Percentiles rank a stretch among this genome's conserved stretches.
These are phyloP conservation scores for Brachionus asplanchnoidis DNA, from an alignment of 1,140 invertebrate species.

Conservation along the genomic window DNA sequence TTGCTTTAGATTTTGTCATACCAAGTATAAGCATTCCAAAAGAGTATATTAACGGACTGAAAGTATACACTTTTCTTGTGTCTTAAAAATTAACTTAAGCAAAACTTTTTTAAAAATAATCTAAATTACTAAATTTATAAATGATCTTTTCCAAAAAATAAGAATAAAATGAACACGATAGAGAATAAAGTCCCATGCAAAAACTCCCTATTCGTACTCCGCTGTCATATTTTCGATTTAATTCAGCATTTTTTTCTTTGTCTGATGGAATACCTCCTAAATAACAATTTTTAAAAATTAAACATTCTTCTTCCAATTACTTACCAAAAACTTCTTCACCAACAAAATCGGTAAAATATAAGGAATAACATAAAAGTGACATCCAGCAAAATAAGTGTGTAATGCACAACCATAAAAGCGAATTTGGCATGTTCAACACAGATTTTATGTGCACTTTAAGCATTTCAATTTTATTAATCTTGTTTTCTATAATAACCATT, in stretches of 20 bases:
- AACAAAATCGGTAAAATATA: conserved; percentile 95
- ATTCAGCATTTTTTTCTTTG: conserved; percentile 61
- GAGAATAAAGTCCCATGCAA: conserved; percentile 91
- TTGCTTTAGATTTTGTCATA: conserved; percentile 64
- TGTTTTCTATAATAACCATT: background rate
- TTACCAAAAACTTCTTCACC: conserved; percentile 90
- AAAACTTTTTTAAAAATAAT: background rate
- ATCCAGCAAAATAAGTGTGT: conserved; percentile 96
- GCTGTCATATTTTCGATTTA: conserved; percentile 70
- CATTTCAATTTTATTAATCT: conserved; percentile 46
- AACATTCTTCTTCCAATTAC: conserved; percentile 64
- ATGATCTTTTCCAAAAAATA: conserved; percentile 80
- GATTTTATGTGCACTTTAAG: conserved; percentile 73
- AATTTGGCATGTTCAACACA: conserved; percentile 79
- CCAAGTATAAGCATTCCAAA: conserved; percentile 83
- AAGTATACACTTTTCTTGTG: conserved; percentile 77
- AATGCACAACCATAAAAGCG: conserved; percentile 76
- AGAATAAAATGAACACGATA: conserved; percentile 86
- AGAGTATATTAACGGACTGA: conserved; percentile 81
- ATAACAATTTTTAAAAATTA: background rate
- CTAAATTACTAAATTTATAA: conserved; percentile 65
- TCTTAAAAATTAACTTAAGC: conserved; percentile 58
- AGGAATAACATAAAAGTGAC: conserved; percentile 89
- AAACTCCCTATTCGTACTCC: conserved; percentile 89
- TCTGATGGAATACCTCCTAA: conserved; percentile 60